These are phyloP conservation scores for Brachirus orientalis DNA, from an alignment of 2,113 vertebrate species.

Conservation along the genomic window DNA sequence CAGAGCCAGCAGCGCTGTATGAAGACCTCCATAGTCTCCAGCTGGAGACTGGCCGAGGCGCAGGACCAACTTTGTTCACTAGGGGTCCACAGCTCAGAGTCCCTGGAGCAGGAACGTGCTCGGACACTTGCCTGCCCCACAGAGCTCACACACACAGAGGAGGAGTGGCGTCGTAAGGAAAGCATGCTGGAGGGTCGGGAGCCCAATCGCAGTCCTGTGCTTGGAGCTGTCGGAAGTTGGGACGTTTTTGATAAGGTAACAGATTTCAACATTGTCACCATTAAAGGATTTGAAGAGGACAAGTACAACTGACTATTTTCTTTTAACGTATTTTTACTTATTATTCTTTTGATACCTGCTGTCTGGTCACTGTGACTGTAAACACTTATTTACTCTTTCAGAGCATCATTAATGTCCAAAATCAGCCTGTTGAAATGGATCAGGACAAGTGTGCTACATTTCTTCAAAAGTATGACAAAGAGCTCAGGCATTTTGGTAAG, in stretches of 20 bases:
- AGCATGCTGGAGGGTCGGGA: constrained; percentile 86
- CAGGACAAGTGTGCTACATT: constrained; percentile 87
- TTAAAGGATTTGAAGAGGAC: neutral
- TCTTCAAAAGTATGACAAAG: constrained; percentile 91
- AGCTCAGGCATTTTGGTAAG: constrained; percentile 96
- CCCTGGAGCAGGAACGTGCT: constrained; percentile 91
- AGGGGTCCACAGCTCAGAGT: constrained; percentile 94
- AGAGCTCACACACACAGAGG: constrained; percentile 88
- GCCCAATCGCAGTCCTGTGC: constrained; percentile 83
- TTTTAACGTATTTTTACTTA: neutral
- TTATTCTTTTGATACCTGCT: neutral
- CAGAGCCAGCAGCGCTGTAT: constrained; percentile 90
- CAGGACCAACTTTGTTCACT: constrained; percentile 92
- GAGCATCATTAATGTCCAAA: constrained; percentile 94
- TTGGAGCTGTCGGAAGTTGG: constrained; percentile 84
- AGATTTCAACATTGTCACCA: neutral
- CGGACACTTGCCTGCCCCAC: constrained; percentile 84
- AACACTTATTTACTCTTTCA: constrained; percentile 52
- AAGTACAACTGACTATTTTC: neutral
- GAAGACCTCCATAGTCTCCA: constrained; percentile 91
- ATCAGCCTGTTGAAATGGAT: constrained; percentile 83
- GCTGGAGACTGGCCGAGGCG: constrained; percentile 95
- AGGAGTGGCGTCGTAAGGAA: constrained; percentile 96
- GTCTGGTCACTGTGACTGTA: neutral
- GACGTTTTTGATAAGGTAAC: constrained; percentile 94